Conservation (phyloP, 2,113 vertebrate genomes). For the Agelaius phoeniceus region DNA sequence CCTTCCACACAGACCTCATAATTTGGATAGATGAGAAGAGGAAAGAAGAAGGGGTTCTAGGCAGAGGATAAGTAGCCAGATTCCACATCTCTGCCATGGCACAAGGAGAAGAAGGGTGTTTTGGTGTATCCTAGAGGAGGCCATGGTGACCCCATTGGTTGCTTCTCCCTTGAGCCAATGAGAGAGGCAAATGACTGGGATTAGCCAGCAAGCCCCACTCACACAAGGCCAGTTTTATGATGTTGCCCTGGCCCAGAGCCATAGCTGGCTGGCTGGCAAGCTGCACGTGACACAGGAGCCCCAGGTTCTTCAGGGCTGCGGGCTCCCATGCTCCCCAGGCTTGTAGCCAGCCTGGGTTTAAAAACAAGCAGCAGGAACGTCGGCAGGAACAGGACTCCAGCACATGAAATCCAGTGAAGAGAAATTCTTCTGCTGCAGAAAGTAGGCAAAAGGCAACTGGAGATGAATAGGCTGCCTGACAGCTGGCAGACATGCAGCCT, state of each 20-base stretch:
- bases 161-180: not conserved
- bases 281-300: not conserved
- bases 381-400: not conserved
- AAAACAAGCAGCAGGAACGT: not conserved
- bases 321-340: not conserved
- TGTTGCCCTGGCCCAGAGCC: not conserved
- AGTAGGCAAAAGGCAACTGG: slow-evolving; percentile 68
- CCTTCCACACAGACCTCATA: not conserved
- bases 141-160: not conserved
- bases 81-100: not conserved
- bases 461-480: slow-evolving; percentile 66
- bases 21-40: not conserved
- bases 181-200: not conserved
- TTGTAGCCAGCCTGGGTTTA: not conserved
- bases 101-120: not conserved
- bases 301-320: not conserved
- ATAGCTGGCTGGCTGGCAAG: not conserved
- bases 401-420: slow-evolving; percentile 3
- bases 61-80: not conserved
- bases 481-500: slow-evolving; percentile 38
- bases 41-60: not conserved
- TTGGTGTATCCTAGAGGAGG: not conserved
- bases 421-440: slow-evolving; percentile 55
- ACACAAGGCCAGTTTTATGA: not conserved
- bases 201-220: not conserved